Evolutionary conservation across 2,797 vertebrate genomes (phyloP), one percentile per base, ranked within the genome.

Genomic region (Carduelis carduelis): DNA sequence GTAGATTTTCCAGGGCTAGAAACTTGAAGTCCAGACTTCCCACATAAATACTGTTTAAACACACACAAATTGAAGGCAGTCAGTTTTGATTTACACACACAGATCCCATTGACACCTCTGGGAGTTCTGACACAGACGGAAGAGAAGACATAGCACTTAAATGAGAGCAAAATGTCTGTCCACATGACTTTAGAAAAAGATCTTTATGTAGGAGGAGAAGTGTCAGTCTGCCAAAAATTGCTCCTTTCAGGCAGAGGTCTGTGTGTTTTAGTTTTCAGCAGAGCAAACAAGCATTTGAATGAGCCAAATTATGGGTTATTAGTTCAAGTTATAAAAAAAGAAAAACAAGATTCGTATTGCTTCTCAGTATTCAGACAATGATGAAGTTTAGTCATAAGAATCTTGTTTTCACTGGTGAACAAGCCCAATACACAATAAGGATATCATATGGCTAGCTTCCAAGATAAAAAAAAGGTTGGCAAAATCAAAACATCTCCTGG

Each of bases 401-500:
- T 93, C 93, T 93, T 79, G 80, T 86, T 79, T 90, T 93, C 69
- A 41, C 52, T 93, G 74, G 49, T 70, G 69, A 78, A 94, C 60
- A 92, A 91, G 34, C 20, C 28, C 52, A 92, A 12, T 41, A 22
- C 82, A 65, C 49, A 92, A 35, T 56, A 92, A 79, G 56, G 84
- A 77, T 90, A 90, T 78, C 50, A 70, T 26, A 28, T 81, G 90
- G 85, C 72, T 63, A 22, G 8, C 35, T 91, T 93, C 78, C 94
- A 90, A 91, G 35, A 19, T 56, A 6, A 34, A 72, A 81, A 89
- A 82, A 74, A 89, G 52, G 35, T 77, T 93, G 55, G 79, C 44
- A 96, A 92, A 93, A 88, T 76, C 49, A 91, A 96, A 96, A 95
- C 89, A 93, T 93, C 91, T 94, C 83, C 86, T 91, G n/a, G 66